Conservation (phyloP, 2,113 vertebrate species). For the Psittacara wagleri region DNA sequence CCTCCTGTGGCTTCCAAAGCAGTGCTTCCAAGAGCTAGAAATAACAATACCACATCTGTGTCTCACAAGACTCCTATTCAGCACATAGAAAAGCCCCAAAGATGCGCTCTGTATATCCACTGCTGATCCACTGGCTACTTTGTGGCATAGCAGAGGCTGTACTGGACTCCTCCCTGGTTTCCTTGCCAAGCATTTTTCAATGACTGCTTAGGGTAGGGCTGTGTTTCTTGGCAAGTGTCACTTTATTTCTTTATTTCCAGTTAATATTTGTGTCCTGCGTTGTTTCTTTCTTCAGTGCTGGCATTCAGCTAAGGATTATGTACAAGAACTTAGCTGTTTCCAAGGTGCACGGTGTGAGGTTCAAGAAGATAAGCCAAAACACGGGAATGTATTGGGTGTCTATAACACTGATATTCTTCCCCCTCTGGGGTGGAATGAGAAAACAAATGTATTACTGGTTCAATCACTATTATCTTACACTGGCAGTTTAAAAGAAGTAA, state of each 20-base stretch:
- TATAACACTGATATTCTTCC: neutral
- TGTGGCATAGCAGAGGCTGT: neutral
- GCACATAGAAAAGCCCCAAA: neutral
- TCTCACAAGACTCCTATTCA: neutral
- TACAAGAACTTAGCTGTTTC: neutral
- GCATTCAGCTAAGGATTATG: neutral
- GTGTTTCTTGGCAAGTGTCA: neutral
- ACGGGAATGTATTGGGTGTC: neutral
- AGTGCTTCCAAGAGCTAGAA: neutral
- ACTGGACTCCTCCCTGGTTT: neutral
- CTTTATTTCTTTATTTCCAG: neutral
- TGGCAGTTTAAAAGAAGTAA: neutral
- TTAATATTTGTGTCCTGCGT: neutral
- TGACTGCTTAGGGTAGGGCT: neutral
- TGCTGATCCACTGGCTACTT: neutral
- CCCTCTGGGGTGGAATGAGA: neutral
- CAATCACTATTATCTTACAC: neutral
- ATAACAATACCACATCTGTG: neutral
- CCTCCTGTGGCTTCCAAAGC: neutral
- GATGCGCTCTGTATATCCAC: neutral
- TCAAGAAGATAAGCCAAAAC: neutral
- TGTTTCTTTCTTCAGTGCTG: neutral
- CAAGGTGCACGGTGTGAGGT: neutral
- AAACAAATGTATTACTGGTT: neutral
- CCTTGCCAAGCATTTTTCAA: neutral